Percentiles rank a stretch among this genome's conserved stretches.
Evolutionary conservation across 1,140 invertebrate genomes (phyloP).

Genomic region (Micrasema minimum): DNA sequence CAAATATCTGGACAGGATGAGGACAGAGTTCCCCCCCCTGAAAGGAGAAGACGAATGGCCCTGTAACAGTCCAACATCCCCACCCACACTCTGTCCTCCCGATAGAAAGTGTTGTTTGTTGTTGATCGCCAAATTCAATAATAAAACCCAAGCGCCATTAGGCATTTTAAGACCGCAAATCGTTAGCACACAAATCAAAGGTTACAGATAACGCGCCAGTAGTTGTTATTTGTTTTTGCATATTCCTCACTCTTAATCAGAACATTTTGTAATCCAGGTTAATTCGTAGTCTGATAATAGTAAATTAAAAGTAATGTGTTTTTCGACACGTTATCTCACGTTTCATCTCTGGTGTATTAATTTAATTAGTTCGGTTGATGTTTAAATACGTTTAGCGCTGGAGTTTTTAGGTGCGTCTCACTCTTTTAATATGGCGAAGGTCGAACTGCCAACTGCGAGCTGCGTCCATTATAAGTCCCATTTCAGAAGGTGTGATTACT

Average conservation of each 20-base stretch:
- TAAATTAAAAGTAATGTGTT: too few relatives aligned
- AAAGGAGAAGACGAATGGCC: conserved; percentile 49
- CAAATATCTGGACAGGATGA: conserved; percentile 50
- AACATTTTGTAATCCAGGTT: too few relatives aligned
- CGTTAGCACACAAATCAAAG: conserved; percentile 1
- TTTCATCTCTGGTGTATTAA: too few relatives aligned
- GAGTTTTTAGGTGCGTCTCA: conserved; percentile 10
- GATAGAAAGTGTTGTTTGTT: conserved; percentile 10
- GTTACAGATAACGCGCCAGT: conserved; percentile 3
- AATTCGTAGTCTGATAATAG: too few relatives aligned
- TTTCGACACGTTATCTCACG: too few relatives aligned
- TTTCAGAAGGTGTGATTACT: conserved; percentile 43
- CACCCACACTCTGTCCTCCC: too few relatives aligned
- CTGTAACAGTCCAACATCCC: conserved; percentile 35
- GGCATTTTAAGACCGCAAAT: too few relatives aligned
- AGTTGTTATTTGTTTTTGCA: too few relatives aligned
- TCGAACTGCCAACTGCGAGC: conserved; percentile 24
- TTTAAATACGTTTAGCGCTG: too few relatives aligned
- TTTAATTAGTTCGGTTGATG: too few relatives aligned
- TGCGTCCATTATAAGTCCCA: conserved; percentile 39
- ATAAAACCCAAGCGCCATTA: too few relatives aligned
- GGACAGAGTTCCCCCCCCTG: conserved; percentile 33
- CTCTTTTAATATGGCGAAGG: conserved; percentile 14
- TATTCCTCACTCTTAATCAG: too few relatives aligned
- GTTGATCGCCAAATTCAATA: neutral